phyloP scores from a whole-genome alignment of 1,140 invertebrate species.

The Patella vulgata region DNA sequence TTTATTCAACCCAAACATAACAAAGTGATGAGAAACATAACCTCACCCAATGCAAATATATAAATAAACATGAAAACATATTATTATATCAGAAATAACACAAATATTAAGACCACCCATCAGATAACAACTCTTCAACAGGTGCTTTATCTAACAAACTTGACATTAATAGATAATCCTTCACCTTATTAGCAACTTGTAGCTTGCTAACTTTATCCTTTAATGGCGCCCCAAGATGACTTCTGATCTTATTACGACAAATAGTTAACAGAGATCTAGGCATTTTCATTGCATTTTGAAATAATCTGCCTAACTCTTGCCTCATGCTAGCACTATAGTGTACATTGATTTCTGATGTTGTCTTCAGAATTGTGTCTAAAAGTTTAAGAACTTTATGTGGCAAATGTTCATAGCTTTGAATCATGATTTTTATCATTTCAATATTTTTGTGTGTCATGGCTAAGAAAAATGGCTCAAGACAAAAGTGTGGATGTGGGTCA shows the following conservation, averaged over 20 bases:
- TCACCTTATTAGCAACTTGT: slow-evolving; percentile 47
- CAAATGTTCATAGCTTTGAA: slow-evolving; percentile 47
- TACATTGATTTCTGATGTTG: slow-evolving; percentile 37
- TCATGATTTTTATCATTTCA: slow-evolving; percentile 50
- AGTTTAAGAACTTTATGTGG: slow-evolving; percentile 39
- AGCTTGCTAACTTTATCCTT: slow-evolving; percentile 40
- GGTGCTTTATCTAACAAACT: slow-evolving; percentile 21
- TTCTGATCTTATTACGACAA: slow-evolving; percentile 45
- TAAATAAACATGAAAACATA: too few species aligned
- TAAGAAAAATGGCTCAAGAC: slow-evolving; percentile 59
- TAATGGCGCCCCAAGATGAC: slow-evolving; percentile 35
- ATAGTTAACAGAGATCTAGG: slow-evolving; percentile 47
- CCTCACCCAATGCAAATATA: too few species aligned
- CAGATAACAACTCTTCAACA: slow-evolving; percentile 31
- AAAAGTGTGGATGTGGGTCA: slow-evolving; percentile 61
- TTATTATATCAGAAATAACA: too few species aligned
- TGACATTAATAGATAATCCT: slow-evolving; percentile 52
- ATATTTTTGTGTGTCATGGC: slow-evolving; percentile 58
- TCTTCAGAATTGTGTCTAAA: slow-evolving; percentile 43
- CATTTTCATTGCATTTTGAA: slow-evolving; percentile 30
- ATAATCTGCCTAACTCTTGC: slow-evolving; percentile 44
- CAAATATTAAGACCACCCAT: too few species aligned
- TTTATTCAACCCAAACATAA: too few species aligned
- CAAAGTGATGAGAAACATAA: too few species aligned
- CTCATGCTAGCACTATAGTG: slow-evolving; percentile 42